Conservation (phyloP, 2,888 invertebrate genomes). For the Masnerella sp. region DNA sequence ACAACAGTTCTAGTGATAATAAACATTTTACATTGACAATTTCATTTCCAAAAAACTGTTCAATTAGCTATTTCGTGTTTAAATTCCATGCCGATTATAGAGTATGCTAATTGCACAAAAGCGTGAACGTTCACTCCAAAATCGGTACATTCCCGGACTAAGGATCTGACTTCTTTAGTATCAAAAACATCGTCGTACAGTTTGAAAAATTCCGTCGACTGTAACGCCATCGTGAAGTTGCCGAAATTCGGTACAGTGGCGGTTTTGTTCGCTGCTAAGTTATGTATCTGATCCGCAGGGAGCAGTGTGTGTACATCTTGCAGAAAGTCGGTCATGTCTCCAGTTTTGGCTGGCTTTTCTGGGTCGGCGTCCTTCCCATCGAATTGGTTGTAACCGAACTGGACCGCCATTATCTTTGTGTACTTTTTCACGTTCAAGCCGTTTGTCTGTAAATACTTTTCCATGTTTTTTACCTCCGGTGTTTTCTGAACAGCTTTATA, state of each 20-base stretch:
- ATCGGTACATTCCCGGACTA: no score
- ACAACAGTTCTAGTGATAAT: no score
- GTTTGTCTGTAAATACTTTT: conserved; percentile 45
- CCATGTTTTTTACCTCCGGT: conserved; percentile 48
- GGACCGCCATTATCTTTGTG: neutral
- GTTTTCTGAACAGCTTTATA: conserved; percentile 49
- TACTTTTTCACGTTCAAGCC: conserved; percentile 40
- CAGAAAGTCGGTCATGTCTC: conserved; percentile 18
- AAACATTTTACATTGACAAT: no score
- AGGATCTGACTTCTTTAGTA: conserved; percentile 5
- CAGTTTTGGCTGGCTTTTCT: conserved; percentile 4
- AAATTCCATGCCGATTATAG: no score
- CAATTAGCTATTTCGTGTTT: no score
- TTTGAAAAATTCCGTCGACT: conserved; percentile 10
- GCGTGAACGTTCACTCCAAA: no score
- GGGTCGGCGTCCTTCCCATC: conserved; percentile 6
- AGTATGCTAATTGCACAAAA: no score
- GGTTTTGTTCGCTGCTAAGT: conserved; percentile 10
- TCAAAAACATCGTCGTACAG: neutral
- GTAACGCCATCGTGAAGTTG: conserved; percentile 10
- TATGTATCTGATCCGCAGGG: conserved; percentile 3
- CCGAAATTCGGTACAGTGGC: conserved; percentile 10
- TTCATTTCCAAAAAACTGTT: no score
- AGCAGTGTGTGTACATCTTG: conserved; percentile 1
- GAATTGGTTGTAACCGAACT: conserved; percentile 10